Evolutionary conservation across 2,888 invertebrate species (phyloP), one percentile per base, ranked within the genome.

Genomic region (Mactromeris polynyma): DNA sequence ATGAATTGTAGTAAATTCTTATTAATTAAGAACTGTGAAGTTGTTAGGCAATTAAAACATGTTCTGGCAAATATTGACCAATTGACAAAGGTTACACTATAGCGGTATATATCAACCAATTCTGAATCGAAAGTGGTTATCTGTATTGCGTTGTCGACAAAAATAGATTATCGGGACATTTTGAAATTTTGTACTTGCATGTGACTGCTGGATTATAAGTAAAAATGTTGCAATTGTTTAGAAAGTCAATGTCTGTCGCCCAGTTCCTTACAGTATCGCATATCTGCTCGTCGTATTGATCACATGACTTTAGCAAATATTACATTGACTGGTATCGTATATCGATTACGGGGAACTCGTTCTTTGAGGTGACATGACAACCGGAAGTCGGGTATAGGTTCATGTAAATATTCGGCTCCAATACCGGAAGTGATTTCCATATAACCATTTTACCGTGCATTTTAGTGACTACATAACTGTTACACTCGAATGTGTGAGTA

Each of bases 341-440:
- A 73, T 73, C 19, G 73, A 73, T 19, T 9, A 14, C 17, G 26
- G 6, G 31, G 6, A 33, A 19, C 19, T 17, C 1, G 69, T 69
- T 11, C 69, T 69, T 69, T 69, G 69, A 69, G n/a, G 11, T 14
- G 73, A 36, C 31, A 73, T 1, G 19, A 73, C 58, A 26, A 73
- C 33, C 33, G 73, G 73, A 73, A 73, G 73, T 73, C 17, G 36
- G 73, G 73, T 33, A 11, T 73, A 36, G 73, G 73, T 73, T 33
- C 31, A 73, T 73, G 73, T 19, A 33, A 73, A 73, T 36, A 73
- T 17, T 36, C 73, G 11, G 73, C 26, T 36, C 73, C 73, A 11
- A 33, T 33, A 73, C 73, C 73, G 73, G 73, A 73, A 73, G 31
- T 73, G 17, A 36, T 14, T 73, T 33, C 73, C 73, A 73, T 73